These are phyloP conservation scores for Scaptomyza hsui DNA, from an alignment of 1,140 invertebrate species.

Conservation along the genomic window DNA sequence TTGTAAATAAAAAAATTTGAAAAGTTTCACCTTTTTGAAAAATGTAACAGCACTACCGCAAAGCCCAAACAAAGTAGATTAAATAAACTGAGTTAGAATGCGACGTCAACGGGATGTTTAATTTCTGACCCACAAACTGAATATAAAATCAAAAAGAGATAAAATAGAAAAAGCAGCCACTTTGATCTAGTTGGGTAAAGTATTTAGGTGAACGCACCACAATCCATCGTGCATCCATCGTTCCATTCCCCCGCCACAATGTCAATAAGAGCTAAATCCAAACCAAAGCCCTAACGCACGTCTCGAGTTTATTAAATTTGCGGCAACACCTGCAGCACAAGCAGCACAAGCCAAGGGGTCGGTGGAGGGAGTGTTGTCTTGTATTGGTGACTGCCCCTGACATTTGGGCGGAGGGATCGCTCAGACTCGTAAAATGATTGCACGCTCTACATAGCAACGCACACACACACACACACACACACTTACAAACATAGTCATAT, in stretches of 20 bases:
- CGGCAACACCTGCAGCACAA: slow-evolving; percentile 71
- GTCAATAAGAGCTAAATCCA: slow-evolving; percentile 32
- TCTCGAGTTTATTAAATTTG: slow-evolving; percentile 79
- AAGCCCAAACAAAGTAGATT: slow-evolving; percentile 7
- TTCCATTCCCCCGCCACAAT: not conserved
- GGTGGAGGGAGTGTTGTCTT: slow-evolving; percentile 26
- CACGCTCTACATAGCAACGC: slow-evolving; percentile 70
- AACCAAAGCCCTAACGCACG: slow-evolving; percentile 75
- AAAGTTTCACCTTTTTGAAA: not conserved
- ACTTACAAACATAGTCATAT: slow-evolving; percentile 9
- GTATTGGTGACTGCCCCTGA: slow-evolving; percentile 64
- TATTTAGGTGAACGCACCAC: slow-evolving; percentile 64
- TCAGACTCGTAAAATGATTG: slow-evolving; percentile 79
- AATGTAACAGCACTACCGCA: not conserved
- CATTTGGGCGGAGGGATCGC: slow-evolving; percentile 61
- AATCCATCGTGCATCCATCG: too few species aligned
- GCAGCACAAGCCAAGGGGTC: slow-evolving; percentile 26
- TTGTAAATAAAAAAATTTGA: too few species aligned
- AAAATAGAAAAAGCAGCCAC: slow-evolving; percentile 57
- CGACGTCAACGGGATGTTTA: slow-evolving; percentile 46
- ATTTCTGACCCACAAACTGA: slow-evolving; percentile 64
- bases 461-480: slow-evolving; percentile 28
- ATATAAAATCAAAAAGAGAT: slow-evolving; percentile 63
- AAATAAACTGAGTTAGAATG: slow-evolving; percentile 39
- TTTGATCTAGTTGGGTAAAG: slow-evolving; percentile 78